These are phyloP conservation scores for Drosophila kurseongensis DNA, from an alignment of 1,140 invertebrate genomes.

Conservation along the genomic window DNA sequence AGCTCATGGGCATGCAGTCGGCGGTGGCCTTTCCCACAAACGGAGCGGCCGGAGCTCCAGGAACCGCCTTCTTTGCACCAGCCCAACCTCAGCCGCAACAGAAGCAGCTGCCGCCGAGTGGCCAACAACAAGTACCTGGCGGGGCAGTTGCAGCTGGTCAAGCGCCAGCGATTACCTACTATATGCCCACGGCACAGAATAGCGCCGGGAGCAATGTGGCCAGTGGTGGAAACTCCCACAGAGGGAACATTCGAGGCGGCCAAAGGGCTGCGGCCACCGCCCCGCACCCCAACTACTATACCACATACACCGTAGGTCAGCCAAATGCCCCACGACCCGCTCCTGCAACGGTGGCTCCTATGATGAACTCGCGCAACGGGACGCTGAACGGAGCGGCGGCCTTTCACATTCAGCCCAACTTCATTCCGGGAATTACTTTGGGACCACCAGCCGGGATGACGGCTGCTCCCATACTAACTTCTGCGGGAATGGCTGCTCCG, in stretches of 20 bases:
- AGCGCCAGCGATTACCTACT: slow-evolving; percentile 34
- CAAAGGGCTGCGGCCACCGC: slow-evolving; percentile 44
- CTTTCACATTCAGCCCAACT: slow-evolving; percentile 43
- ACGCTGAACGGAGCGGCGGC: slow-evolving; percentile 48
- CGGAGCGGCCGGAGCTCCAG: slow-evolving; percentile 23
- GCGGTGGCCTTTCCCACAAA: slow-evolving; percentile 53
- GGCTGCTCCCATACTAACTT: slow-evolving; percentile 30
- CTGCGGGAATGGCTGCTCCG: slow-evolving; percentile 23
- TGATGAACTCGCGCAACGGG: slow-evolving; percentile 47
- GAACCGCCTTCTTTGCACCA: slow-evolving; percentile 39
- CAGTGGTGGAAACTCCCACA: slow-evolving; percentile 21
- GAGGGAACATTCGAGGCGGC: slow-evolving; percentile 41
- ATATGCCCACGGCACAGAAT: slow-evolving; percentile 27
- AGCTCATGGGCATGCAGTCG: slow-evolving; percentile 50
- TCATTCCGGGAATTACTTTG: slow-evolving; percentile 31
- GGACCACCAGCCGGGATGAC: slow-evolving; percentile 35
- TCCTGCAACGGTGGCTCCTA: slow-evolving; percentile 45
- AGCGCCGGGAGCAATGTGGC: slow-evolving; percentile 17
- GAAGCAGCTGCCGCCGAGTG: slow-evolving; percentile 38
- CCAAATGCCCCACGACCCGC: slow-evolving; percentile 36
- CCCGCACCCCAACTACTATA: slow-evolving; percentile 47
- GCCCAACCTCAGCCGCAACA: slow-evolving; percentile 26
- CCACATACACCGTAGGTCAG: slow-evolving; percentile 42
- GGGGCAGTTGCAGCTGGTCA: slow-evolving; percentile 22
- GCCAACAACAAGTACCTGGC: slow-evolving; percentile 39